Conservation (phyloP, 2,113 vertebrate species). For the Chamaea fasciata region DNA sequence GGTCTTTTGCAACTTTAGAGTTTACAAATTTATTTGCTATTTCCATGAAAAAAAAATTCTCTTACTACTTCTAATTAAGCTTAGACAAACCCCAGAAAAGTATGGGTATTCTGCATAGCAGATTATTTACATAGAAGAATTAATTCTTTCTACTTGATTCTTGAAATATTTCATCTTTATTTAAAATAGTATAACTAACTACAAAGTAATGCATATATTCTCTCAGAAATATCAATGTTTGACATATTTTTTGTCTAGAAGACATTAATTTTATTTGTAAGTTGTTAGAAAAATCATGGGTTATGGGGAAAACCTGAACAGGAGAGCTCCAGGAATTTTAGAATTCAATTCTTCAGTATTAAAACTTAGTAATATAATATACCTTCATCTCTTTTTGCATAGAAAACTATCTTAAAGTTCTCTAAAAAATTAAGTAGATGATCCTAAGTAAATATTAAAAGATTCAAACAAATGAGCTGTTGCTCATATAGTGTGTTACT, state of each 20-base stretch:
- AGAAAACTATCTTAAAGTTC: neutral
- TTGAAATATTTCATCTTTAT: neutral
- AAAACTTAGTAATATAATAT: neutral
- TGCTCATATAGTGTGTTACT: neutral
- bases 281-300: neutral
- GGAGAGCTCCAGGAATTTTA: neutral
- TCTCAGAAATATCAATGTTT: neutral
- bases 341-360: neutral
- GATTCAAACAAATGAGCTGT: neutral
- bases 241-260: neutral
- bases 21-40: neutral
- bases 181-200: neutral
- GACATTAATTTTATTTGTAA: neutral
- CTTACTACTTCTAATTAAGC: neutral
- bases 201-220: neutral
- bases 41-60: neutral
- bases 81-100: neutral
- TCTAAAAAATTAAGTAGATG: neutral
- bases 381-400: neutral
- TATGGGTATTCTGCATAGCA: neutral
- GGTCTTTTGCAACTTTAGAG: neutral
- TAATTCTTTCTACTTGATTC: neutral
- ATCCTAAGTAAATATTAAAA: neutral
- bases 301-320: neutral
- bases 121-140: neutral